Evolutionary conservation across 2,888 invertebrate species (phyloP), one percentile per base, ranked within the genome.

Genomic region (Theretra japonica): DNA sequence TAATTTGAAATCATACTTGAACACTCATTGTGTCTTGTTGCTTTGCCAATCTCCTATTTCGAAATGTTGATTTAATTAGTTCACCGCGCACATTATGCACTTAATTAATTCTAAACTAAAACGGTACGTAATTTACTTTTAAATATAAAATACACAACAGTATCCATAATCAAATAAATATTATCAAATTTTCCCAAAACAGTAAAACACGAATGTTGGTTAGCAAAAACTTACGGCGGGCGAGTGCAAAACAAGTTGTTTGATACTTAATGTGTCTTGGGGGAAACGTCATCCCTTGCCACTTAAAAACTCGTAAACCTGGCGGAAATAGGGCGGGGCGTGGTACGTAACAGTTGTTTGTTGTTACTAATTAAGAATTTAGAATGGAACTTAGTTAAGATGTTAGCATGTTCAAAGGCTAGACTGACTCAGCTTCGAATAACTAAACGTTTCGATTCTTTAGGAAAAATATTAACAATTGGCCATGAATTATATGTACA

Each of bases 261-360:
- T 70, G 69, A 62, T 73, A 70, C 59, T 65, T 60, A 70, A 72
- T 72, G 72, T 72, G 53, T 72, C 69, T 72, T 72, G 53, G 69
- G 59, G 69, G 53, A 60, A 69, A 69, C 50, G 60, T 50, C 72
- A 62, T 65, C 57, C 33, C 65, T 58, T 56, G 53, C 70, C 50
- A 71, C 70, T 71, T 73, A 71, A 73, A 69, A 71, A 70, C 68
- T 71, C 70, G 73, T 73, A 69, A 73, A 71, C 70, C 56, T 53
- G 53, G 53, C 60, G 60, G 41, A 71, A 69, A 69, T 56, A 53
- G 70, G 70, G 41, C 70, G 28, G 69, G 62, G 53, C 68, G 58
- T 68, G 68, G 69, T 71, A 73, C 71, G 56, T 68, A 69, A 68
- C 48, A 50, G 73, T 56, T 70, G 68, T 69, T 69, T 62, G 69